phyloP scores from a whole-genome alignment of 2,888 invertebrate genomes.

The Bibio marci region DNA sequence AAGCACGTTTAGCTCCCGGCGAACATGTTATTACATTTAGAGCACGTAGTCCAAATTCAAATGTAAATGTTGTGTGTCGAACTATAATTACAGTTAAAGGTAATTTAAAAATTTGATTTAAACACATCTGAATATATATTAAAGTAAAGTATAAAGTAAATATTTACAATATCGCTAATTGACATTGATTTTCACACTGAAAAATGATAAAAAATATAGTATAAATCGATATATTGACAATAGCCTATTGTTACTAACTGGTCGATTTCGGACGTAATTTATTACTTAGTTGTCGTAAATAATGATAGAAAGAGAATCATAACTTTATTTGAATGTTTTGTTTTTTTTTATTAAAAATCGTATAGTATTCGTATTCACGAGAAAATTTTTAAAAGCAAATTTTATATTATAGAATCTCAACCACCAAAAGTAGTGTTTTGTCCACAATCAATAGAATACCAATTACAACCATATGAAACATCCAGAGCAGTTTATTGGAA shows the following conservation, averaged over 20 bases:
- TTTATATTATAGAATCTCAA: slow-evolving; percentile 29
- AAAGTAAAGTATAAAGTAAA: neutral
- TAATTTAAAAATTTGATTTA: slow-evolving; percentile 15
- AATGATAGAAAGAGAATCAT: too few species aligned
- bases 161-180: too few species aligned
- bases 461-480: slow-evolving; percentile 34
- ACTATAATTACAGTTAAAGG: slow-evolving; percentile 40
- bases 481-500: slow-evolving; percentile 42
- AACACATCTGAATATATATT: neutral
- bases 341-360: too few species aligned
- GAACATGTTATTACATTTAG: slow-evolving; percentile 39
- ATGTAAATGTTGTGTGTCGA: slow-evolving; percentile 37
- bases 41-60: slow-evolving; percentile 36
- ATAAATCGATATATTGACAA: neutral
- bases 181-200: too few species aligned
- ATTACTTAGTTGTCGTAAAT: too few species aligned
- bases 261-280: too few species aligned
- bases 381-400: too few species aligned
- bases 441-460: slow-evolving; percentile 41
- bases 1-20: slow-evolving; percentile 39
- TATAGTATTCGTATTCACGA: neutral
- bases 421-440: slow-evolving; percentile 38
- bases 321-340: neutral
- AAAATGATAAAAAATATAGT: too few species aligned
- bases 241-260: neutral